Percentiles rank a stretch among this genome's conserved stretches.
Evolutionary conservation across 1,140 invertebrate genomes (phyloP).

Genomic region (Charaxes varanes): DNA sequence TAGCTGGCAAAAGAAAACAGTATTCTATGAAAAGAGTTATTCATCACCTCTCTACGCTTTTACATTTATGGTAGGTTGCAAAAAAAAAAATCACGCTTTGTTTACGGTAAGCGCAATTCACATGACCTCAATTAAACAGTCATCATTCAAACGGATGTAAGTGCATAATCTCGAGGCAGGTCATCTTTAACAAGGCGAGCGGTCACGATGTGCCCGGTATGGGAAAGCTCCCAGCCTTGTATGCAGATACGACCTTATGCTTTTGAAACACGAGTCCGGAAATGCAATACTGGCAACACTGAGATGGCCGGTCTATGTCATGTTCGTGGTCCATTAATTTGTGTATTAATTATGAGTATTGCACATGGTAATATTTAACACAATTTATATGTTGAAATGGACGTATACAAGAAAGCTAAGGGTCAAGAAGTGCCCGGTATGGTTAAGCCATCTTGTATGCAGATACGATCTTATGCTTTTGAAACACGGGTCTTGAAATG

Average conservation of each 20-base stretch:
- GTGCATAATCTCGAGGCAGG: constrained; percentile 59
- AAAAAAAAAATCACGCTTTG: constrained; percentile 37
- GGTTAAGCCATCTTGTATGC: constrained; percentile 61
- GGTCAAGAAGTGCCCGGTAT: constrained; percentile 64
- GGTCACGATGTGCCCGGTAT: constrained; percentile 65
- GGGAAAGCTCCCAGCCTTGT: constrained; percentile 65
- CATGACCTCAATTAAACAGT: constrained; percentile 64
- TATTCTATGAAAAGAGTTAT: constrained; percentile 11
- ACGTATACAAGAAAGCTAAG: constrained; percentile 58
- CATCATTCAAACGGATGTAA: constrained; percentile 60
- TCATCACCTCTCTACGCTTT: constrained; percentile 19
- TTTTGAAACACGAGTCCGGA: constrained; percentile 21
- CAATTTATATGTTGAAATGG: too few species aligned
- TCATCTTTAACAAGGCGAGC: constrained; percentile 60
- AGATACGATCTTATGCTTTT: constrained; percentile 43
- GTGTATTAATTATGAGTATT: constrained; percentile 3
- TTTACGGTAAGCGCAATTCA: constrained; percentile 51
- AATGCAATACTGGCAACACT: constrained; percentile 21
- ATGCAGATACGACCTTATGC: constrained; percentile 48
- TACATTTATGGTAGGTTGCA: constrained; percentile 26
- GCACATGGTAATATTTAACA: too few species aligned
- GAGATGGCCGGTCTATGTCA: constrained; percentile 13
- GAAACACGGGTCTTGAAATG: constrained; percentile 22
- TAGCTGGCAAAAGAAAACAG: neutral
- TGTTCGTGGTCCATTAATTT: constrained; percentile 4